A percentile compares a stretch with the other conserved stretches of the same genome.
phyloP scores from a whole-genome alignment of 2,888 invertebrate genomes.

The Pyralis farinalis region DNA sequence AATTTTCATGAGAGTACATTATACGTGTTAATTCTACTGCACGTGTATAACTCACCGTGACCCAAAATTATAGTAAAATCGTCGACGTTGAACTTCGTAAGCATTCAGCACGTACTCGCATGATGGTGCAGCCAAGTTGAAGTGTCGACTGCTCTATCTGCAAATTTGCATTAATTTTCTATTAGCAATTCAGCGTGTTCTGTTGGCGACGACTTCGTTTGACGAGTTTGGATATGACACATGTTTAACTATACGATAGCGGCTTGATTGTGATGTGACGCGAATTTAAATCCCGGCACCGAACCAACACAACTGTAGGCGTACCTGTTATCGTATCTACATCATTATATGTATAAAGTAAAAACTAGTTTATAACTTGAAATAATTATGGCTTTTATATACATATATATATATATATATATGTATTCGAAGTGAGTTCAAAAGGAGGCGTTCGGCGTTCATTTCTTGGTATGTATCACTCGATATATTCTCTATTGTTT shows the following conservation, averaged over 20 bases:
- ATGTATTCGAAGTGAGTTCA: too few relatives aligned
- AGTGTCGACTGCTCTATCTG: slow-evolving; percentile 35
- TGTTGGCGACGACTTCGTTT: slow-evolving; percentile 35
- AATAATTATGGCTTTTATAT: too few relatives aligned
- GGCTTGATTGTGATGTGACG: slow-evolving; percentile 35
- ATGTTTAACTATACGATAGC: slow-evolving; percentile 53
- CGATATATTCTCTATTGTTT: too few relatives aligned
- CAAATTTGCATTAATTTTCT: slow-evolving; percentile 61
- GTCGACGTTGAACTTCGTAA: slow-evolving; percentile 37
- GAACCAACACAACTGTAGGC: too few relatives aligned
- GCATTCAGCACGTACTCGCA: slow-evolving; percentile 30
- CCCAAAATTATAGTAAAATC: slow-evolving; percentile 46
- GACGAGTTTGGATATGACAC: slow-evolving; percentile 70
- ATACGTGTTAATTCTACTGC: slow-evolving; percentile 11
- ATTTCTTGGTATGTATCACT: too few relatives aligned
- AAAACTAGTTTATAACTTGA: too few relatives aligned
- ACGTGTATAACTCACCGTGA: slow-evolving; percentile 45
- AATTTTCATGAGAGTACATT: background rate
- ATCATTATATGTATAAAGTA: too few relatives aligned
- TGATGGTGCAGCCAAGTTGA: slow-evolving; percentile 13
- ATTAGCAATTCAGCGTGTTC: slow-evolving; percentile 61
- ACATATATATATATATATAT: too few relatives aligned
- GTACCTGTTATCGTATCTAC: too few relatives aligned
- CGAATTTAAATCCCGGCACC: slow-evolving; percentile 38
- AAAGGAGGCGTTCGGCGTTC: too few relatives aligned